These are phyloP conservation scores for Mantis religiosa DNA, from an alignment of 2,888 invertebrate species.

Conservation along the genomic window DNA sequence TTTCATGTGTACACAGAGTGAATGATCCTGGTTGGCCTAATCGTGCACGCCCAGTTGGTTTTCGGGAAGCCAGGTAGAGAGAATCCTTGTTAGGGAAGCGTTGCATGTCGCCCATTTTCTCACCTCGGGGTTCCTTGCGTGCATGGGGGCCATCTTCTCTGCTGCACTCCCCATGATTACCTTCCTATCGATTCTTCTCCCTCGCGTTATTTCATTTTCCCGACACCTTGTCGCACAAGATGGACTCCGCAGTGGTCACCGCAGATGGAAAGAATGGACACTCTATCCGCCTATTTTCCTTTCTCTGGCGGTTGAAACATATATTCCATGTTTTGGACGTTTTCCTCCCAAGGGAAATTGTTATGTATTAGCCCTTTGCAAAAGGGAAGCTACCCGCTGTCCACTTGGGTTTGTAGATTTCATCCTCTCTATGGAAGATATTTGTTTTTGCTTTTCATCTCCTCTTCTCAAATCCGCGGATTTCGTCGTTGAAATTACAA, in stretches of 20 bases:
- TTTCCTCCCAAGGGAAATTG: slow-evolving; percentile 26
- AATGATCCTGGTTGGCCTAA: too few species aligned
- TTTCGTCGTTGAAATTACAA: not conserved
- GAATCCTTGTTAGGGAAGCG: not conserved
- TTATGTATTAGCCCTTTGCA: slow-evolving; percentile 25
- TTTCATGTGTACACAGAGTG: too few species aligned
- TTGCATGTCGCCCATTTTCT: not conserved
- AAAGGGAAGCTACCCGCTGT: not conserved
- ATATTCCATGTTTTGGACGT: not conserved
- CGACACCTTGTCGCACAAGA: not conserved
- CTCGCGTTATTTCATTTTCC: not conserved
- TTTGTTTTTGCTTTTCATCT: not conserved
- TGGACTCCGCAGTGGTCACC: not conserved
- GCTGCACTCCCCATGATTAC: slow-evolving; percentile 24
- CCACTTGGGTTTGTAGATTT: not conserved
- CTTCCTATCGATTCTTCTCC: slow-evolving; percentile 18
- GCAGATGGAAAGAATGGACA: not conserved
- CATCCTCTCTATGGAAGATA: not conserved
- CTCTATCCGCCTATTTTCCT: not conserved
- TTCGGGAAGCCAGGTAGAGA: not conserved
- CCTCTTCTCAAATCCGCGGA: not conserved
- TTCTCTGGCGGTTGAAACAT: not conserved
- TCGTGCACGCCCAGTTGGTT: too few species aligned
- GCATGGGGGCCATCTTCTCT: not conserved
- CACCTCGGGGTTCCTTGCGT: not conserved